Conservation (phyloP, 2,113 vertebrate species). For the Antechinus flavipes region DNA sequence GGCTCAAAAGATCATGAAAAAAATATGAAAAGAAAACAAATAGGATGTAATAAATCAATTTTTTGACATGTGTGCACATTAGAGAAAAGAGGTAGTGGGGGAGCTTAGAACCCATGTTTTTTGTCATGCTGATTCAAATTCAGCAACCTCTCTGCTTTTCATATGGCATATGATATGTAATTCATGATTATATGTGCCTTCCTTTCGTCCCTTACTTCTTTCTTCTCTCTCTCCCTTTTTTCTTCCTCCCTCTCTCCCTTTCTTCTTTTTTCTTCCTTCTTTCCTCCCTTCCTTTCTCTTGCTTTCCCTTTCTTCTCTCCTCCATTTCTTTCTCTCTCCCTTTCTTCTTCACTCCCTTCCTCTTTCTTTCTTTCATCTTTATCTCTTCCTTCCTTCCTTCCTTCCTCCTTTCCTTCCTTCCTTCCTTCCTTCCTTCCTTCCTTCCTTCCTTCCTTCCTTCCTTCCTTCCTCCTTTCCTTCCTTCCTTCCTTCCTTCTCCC, state of each 20-base stretch:
- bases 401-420: neutral
- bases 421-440: no score
- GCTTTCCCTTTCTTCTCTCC: no score
- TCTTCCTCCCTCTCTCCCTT: neutral
- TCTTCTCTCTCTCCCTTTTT: neutral
- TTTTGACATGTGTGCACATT: neutral
- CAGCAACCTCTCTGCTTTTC: neutral
- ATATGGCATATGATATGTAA: neutral
- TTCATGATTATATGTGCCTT: neutral
- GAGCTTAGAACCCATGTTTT: neutral
- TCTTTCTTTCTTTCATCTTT: no score
- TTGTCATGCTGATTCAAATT: neutral
- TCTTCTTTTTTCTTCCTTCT: no score
- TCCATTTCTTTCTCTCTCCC: no score
- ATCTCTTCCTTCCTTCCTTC: neutral
- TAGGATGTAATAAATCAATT: constrained; percentile 29
- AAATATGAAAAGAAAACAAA: constrained; percentile 48
- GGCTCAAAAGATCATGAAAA: constrained; percentile 27
- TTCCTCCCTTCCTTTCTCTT: no score
- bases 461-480: neutral
- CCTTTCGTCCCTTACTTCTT: neutral
- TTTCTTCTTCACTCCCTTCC: no score
- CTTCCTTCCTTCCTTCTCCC: neutral
- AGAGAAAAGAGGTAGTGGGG: neutral
- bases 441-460: no score